These are phyloP conservation scores for Fistularia commersonii DNA, from an alignment of 2,797 vertebrate species.

Conservation along the genomic window DNA sequence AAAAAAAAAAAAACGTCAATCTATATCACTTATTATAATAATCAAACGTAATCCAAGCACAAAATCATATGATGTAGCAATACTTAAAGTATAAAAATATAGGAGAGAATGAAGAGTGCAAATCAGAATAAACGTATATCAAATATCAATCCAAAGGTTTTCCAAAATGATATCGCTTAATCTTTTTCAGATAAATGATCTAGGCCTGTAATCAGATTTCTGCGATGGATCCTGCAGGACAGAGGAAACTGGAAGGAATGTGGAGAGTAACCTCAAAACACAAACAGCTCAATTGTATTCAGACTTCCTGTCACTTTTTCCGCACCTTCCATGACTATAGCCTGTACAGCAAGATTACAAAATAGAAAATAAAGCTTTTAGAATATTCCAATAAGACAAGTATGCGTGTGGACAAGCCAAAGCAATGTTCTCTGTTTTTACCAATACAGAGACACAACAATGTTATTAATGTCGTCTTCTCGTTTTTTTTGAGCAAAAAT, in stretches of 20 bases:
- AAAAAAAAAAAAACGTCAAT: neutral
- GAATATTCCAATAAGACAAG: constrained; percentile 15
- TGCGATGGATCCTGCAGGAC: constrained; percentile 11
- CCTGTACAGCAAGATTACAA: neutral
- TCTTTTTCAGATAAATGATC: no score
- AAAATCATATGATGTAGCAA: no score
- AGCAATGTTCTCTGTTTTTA: neutral
- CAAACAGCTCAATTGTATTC: constrained; percentile 52
- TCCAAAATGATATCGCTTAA: no score
- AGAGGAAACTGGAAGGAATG: constrained; percentile 43
- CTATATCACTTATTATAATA: neutral
- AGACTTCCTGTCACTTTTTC: constrained; percentile 49
- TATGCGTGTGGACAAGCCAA: neutral
- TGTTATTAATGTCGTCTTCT: neutral
- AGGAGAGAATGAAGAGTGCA: no score
- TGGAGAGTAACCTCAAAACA: constrained; percentile 20
- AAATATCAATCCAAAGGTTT: no score
- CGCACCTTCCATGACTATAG: constrained; percentile 28
- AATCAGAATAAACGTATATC: no score
- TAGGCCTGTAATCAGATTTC: neutral
- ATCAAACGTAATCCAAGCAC: no score
- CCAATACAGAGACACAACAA: neutral
- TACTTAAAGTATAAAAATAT: no score
- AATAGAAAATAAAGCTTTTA: constrained; percentile 3
- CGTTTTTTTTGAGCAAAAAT: neutral